Percentiles rank a stretch among this genome's conserved stretches.
Conservation (phyloP, 2,113 vertebrate genomes). For the Aplodontia rufa region DNA sequence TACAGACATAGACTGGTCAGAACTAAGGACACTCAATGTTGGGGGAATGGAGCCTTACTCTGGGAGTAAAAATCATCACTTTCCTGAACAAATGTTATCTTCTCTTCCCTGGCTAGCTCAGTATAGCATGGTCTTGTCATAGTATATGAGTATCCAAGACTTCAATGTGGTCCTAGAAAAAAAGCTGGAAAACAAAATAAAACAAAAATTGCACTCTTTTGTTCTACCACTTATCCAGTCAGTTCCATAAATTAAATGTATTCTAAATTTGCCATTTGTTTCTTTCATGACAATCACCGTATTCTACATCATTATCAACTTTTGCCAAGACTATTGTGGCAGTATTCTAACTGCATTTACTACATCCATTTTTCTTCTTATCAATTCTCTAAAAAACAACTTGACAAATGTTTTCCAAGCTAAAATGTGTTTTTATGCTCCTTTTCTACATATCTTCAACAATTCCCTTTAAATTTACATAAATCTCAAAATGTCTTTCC, state of each 20-base stretch:
- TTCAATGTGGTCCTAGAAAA: background rate
- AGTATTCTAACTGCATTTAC: background rate
- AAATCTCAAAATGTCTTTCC: background rate
- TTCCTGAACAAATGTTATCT: background rate
- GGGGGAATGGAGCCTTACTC: background rate
- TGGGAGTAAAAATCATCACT: background rate
- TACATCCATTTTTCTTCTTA: background rate
- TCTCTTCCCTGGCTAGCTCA: background rate
- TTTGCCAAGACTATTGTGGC: background rate
- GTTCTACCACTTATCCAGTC: background rate
- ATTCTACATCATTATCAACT: background rate
- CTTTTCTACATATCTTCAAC: background rate
- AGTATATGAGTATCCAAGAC: background rate
- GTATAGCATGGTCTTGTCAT: background rate
- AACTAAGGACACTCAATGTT: background rate
- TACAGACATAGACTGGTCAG: background rate
- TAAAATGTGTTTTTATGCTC: background rate
- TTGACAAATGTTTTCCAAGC: background rate
- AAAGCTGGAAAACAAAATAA: background rate
- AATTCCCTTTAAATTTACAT: background rate
- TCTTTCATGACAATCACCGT: background rate
- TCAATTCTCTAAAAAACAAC: background rate
- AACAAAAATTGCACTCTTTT: background rate
- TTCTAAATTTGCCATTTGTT: background rate
- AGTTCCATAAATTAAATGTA: background rate